Percentiles rank a stretch among this genome's conserved stretches.
phyloP scores from a whole-genome alignment of 2,797 vertebrate genomes.

The Rhabdophis nuchalis region DNA sequence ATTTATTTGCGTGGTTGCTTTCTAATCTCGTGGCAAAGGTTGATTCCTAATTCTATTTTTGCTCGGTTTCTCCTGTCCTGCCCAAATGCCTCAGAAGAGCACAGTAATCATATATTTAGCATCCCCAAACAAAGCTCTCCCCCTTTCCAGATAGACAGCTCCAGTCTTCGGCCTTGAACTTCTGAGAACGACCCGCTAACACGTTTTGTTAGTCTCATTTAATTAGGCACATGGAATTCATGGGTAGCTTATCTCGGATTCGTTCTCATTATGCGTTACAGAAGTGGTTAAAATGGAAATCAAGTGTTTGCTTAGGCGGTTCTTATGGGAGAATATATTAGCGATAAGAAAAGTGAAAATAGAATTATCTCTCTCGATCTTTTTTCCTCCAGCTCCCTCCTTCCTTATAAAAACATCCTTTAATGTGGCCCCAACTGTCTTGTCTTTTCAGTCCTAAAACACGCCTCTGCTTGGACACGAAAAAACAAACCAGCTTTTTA shows the following conservation, averaged over 20 bases:
- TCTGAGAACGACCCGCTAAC: constrained; percentile 26
- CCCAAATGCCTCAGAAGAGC: not conserved
- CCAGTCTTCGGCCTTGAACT: not conserved
- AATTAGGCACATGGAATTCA: not conserved
- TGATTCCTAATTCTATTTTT: not conserved
- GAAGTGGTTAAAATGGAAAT: not conserved
- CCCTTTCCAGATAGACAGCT: not conserved
- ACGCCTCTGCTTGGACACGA: not conserved
- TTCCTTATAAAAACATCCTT: not conserved
- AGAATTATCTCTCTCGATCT: not conserved
- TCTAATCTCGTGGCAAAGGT: not conserved
- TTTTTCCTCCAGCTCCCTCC: not conserved
- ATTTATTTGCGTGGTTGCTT: not conserved
- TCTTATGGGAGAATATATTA: not conserved
- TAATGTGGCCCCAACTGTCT: not conserved
- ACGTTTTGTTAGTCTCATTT: constrained; percentile 41
- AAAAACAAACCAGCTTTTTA: not conserved
- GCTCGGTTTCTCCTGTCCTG: not conserved
- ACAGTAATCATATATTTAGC: not conserved
- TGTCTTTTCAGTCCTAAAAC: not conserved
- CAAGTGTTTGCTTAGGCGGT: not conserved
- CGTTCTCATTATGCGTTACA: rapidly evolving
- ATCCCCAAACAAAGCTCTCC: not conserved
- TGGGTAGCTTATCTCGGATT: not conserved
- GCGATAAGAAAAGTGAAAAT: not conserved